These are phyloP conservation scores for Melopsittacus undulatus DNA, from an alignment of 2,797 vertebrate genomes.

Conservation along the genomic window DNA sequence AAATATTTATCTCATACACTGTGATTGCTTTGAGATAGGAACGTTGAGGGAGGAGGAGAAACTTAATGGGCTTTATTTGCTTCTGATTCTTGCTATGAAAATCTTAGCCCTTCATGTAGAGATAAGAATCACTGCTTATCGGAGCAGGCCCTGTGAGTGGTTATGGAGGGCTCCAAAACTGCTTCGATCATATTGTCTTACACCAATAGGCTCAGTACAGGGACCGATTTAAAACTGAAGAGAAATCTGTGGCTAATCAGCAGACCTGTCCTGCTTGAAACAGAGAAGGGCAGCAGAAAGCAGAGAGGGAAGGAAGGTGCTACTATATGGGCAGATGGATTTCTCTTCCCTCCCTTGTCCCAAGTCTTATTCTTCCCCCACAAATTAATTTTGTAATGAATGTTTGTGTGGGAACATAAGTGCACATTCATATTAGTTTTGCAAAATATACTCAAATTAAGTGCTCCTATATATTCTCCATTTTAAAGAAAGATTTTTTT, in stretches of 20 bases:
- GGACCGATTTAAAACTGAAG: background rate
- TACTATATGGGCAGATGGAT: background rate
- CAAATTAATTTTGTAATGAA: background rate
- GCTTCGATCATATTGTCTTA: background rate
- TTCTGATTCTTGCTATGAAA: background rate
- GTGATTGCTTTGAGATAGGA: background rate
- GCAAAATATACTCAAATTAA: background rate
- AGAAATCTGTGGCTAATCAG: background rate
- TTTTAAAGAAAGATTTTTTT: background rate
- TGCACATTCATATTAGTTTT: background rate
- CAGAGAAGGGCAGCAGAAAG: background rate
- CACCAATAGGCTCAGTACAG: background rate
- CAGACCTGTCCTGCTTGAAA: background rate
- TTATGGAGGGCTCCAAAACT: background rate
- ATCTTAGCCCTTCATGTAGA: background rate
- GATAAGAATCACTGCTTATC: background rate
- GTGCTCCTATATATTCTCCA: background rate
- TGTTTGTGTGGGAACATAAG: background rate
- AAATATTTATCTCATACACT: background rate
- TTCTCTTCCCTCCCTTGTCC: background rate
- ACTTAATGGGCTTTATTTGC: conserved; percentile 14
- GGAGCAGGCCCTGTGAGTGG: background rate
- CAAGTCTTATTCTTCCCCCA: background rate
- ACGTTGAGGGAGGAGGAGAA: conserved; percentile 37
- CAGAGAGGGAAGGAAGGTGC: background rate